phyloP scores from a whole-genome alignment of 2,113 vertebrate species.

The Morone saxatilis region DNA sequence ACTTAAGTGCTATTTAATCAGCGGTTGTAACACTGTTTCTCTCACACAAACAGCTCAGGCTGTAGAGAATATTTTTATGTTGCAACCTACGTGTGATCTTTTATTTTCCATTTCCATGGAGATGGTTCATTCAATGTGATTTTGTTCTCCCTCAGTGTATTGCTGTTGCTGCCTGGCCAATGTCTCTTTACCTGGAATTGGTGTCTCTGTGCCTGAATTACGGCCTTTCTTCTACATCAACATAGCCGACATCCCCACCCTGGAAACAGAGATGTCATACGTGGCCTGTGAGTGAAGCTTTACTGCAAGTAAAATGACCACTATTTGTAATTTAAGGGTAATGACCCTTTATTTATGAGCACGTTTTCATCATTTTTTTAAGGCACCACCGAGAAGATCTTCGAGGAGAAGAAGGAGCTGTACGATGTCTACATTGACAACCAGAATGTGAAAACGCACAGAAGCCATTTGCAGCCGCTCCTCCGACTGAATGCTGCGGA shows the following conservation, averaged over 20 bases:
- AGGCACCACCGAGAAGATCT: constrained; percentile 99
- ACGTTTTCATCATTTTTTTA: constrained; percentile 39
- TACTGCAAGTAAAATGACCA: not conserved
- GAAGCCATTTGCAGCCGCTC: constrained; percentile 90
- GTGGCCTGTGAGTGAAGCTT: constrained; percentile 93
- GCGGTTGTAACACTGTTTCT: not conserved
- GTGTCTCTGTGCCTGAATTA: constrained; percentile 91
- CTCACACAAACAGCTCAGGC: not conserved
- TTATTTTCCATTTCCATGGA: not conserved
- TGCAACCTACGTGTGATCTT: not conserved
- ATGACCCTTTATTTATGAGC: not conserved
- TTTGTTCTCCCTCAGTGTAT: constrained; percentile 87
- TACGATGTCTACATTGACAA: constrained; percentile 97
- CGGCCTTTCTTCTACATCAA: constrained; percentile 99
- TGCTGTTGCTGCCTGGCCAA: constrained; percentile 98
- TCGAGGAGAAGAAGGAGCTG: constrained; percentile 95
- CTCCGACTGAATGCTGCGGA: constrained; percentile 93
- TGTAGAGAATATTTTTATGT: not conserved
- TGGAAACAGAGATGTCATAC: constrained; percentile 94
- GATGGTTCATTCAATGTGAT: not conserved
- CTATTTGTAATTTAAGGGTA: not conserved
- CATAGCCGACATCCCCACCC: constrained; percentile 93
- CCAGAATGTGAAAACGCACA: constrained; percentile 98
- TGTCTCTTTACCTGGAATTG: constrained; percentile 93
- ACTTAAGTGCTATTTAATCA: not conserved